Conservation (phyloP, 2,888 invertebrate genomes). For the Volucella bombylans region DNA sequence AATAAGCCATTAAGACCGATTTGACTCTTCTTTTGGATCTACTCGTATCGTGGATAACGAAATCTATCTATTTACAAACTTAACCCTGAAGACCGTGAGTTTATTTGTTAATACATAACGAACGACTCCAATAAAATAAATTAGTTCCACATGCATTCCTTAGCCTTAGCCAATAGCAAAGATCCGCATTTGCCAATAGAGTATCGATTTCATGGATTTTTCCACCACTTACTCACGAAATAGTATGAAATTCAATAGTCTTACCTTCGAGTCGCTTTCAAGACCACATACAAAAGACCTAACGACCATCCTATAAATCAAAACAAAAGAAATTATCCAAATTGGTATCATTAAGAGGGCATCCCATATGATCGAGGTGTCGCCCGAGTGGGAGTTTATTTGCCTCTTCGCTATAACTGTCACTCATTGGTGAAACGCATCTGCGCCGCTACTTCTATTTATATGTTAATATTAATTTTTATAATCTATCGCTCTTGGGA, state of each 20-base stretch:
- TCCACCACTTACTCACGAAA: conserved; percentile 6
- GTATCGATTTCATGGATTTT: conserved; percentile 10
- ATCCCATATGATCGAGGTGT: conserved; percentile 52
- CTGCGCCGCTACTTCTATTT: conserved; percentile 36
- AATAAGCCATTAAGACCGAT: conserved; percentile 33
- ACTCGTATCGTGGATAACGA: background rate
- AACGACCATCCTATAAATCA: conserved; percentile 41
- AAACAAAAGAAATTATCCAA: conserved; percentile 54
- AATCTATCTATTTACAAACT: conserved; percentile 30
- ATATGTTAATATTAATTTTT: conserved; percentile 60
- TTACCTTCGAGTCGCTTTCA: background rate
- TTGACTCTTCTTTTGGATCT: conserved; percentile 4
- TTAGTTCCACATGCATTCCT: conserved; percentile 29
- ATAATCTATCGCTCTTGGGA: conserved; percentile 48
- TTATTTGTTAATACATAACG: background rate
- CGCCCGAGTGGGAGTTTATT: conserved; percentile 62
- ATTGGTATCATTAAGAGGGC: conserved; percentile 66
- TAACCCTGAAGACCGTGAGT: conserved; percentile 10
- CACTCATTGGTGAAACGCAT: conserved; percentile 62
- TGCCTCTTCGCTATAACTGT: conserved; percentile 25
- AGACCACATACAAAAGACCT: conserved; percentile 27
- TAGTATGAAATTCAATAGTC: background rate
- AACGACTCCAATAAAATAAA: background rate
- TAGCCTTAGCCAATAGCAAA: conserved; percentile 6
- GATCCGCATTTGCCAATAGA: conserved; percentile 53